These are phyloP conservation scores for Rhynchopsitta pachyrhyncha DNA, from an alignment of 2,113 vertebrate genomes.

Conservation along the genomic window DNA sequence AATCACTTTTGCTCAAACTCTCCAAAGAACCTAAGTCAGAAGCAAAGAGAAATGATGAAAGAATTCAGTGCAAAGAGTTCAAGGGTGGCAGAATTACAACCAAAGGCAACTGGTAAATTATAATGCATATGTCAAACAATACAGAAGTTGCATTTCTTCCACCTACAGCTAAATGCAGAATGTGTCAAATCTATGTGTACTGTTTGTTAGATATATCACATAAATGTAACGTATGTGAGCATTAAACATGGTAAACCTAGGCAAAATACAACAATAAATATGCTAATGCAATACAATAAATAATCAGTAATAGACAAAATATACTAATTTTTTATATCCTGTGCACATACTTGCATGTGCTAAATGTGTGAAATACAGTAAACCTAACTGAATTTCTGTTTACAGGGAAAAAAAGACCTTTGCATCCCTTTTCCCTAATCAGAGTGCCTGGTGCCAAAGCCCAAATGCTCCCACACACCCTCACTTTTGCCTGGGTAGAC, in stretches of 20 bases:
- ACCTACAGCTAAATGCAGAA: not conserved
- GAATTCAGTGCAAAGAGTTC: not conserved
- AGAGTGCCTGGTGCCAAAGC: conserved; percentile 65
- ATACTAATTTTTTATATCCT: not conserved
- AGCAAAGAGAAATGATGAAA: not conserved
- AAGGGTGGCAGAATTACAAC: not conserved
- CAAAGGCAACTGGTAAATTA: not conserved
- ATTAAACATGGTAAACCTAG: not conserved
- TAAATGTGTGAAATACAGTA: not conserved
- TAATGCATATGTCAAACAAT: not conserved
- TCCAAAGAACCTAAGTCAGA: not conserved
- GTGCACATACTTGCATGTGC: not conserved
- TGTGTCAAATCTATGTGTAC: not conserved
- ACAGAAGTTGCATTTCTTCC: not conserved
- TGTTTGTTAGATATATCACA: not conserved
- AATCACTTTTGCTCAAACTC: not conserved
- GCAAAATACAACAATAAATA: not conserved
- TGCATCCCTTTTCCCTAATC: not conserved
- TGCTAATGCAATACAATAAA: not conserved
- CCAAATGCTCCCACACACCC: conserved; percentile 29
- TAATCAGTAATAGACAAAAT: not conserved
- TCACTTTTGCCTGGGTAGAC: conserved; percentile 5
- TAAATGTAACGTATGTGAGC: not conserved
- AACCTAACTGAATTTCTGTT: not conserved
- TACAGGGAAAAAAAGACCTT: conserved; percentile 50